Percentiles rank a stretch among this genome's conserved stretches.
Evolutionary conservation across 2,797 vertebrate species (phyloP).

Genomic region (Sebastes variabilis): DNA sequence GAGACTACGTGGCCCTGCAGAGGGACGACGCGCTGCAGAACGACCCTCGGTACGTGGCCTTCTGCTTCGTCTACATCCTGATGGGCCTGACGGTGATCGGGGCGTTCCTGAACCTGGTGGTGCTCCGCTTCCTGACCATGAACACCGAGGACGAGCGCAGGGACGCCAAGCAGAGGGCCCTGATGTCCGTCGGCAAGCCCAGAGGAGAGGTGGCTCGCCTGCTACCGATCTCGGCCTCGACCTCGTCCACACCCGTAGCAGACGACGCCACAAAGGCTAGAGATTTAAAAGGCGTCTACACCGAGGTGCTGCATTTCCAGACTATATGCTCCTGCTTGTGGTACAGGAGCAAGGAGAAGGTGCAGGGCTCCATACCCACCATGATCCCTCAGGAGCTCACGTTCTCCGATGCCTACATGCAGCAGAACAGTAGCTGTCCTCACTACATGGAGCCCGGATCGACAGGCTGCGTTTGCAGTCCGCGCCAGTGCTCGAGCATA

Average conservation of each 20-base stretch:
- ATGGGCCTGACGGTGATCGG: slow-evolving; percentile 95
- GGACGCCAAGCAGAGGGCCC: slow-evolving; percentile 89
- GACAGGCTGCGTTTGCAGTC: slow-evolving; percentile 89
- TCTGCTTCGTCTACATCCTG: slow-evolving; percentile 98
- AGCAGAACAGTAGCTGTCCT: slow-evolving; percentile 83
- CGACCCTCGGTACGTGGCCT: slow-evolving; percentile 94
- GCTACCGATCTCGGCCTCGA: slow-evolving; percentile 57
- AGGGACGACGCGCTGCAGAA: slow-evolving; percentile 94
- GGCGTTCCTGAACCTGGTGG: slow-evolving; percentile 97
- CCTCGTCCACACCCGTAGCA: slow-evolving; percentile 56
- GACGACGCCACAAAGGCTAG: slow-evolving; percentile 27
- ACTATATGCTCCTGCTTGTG: slow-evolving; percentile 98
- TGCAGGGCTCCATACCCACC: slow-evolving; percentile 87
- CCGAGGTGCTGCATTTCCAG: slow-evolving; percentile 95
- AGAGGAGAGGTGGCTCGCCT: slow-evolving; percentile 67
- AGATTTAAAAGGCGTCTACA: slow-evolving; percentile 89
- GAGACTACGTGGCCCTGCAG: slow-evolving; percentile 98
- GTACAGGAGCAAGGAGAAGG: slow-evolving; percentile 94
- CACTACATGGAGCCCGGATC: slow-evolving; percentile 83
- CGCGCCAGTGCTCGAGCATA: slow-evolving; percentile 88
- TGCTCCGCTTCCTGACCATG: slow-evolving; percentile 97
- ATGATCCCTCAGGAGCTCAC: slow-evolving; percentile 90
- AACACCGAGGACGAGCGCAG: slow-evolving; percentile 93
- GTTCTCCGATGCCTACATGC: slow-evolving; percentile 88
- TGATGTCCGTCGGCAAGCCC: slow-evolving; percentile 80